Evolutionary conservation across 37 sponge, comb jelly and placozoan species (phyloP), one percentile per base, ranked within the genome.

Genomic region (Halichondria panicea): DNA sequence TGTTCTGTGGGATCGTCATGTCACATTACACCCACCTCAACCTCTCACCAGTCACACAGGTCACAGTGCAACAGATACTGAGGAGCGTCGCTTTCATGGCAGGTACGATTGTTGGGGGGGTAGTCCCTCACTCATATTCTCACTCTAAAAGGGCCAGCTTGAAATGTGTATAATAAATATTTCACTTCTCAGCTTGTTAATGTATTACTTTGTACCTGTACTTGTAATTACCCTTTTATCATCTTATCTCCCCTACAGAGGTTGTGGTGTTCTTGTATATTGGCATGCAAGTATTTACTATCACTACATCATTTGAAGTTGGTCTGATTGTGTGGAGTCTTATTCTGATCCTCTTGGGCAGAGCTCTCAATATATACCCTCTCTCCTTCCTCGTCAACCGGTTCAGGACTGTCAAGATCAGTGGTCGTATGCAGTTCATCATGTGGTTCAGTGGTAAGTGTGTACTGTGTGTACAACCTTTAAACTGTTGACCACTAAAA

Each of bases 1-100:
- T 96, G 42, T 90, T 93, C 70, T 79, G 94, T 82, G 97, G 97
- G 34, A 96, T 96, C 34, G 94, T 93, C 38, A 96, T 96, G 97
- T 87, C 94, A 4, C 97, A 96, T 80, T 96, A 96, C 75, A 89
- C 97, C 24, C 97, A 96, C 80, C 83, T 67, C 89, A 96, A 93
- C 84, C 91, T 96, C 44, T 90, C 93, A 22, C 86, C 91, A 3
- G 85, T 88, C 58, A 90, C 94, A 27, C 97, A 96, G 71, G 80
- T 93, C 70, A 93, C 93, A 13, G 85, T 96, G 0, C 93, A 96
- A 36, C 93, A 89, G 43, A 86, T 84, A 31, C 74, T 96, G 62
- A 71, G 97, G 18, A 89, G 88, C 24, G 79, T 89, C 30, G 80
- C 97, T 9, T 96, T 96, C 82, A 81, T 96, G 88, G 88, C 93